These are phyloP conservation scores for Brachionus sp. DNA, from an alignment of 1,140 invertebrate genomes.

Conservation along the genomic window DNA sequence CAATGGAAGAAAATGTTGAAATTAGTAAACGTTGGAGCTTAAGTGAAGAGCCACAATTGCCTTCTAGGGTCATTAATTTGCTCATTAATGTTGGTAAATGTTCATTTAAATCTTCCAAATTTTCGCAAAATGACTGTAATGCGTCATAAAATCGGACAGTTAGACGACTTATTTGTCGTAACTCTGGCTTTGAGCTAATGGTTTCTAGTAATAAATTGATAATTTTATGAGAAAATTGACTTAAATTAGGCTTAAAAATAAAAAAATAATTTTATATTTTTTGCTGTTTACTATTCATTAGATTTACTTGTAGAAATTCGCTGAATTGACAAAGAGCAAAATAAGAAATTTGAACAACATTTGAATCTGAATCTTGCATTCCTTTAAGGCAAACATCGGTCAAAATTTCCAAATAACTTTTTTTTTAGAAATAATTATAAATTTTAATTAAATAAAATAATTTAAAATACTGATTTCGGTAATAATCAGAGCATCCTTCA, in stretches of 20 bases:
- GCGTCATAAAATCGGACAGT: conserved; percentile 42
- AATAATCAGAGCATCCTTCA: conserved; percentile 45
- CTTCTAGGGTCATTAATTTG: conserved; percentile 30
- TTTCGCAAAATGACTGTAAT: conserved; percentile 43
- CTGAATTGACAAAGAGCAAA: conserved; percentile 41
- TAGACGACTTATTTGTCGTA: conserved; percentile 16
- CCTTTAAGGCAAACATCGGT: conserved; percentile 33
- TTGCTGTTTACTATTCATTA: neutral
- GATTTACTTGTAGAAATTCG: conserved; percentile 33
- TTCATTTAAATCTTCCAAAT: conserved; percentile 38
- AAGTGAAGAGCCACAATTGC: neutral
- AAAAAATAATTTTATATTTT: neutral
- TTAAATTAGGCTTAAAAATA: conserved; percentile 17
- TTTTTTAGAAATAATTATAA: neutral
- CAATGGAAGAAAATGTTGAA: conserved; percentile 35
- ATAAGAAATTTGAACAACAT: conserved; percentile 37
- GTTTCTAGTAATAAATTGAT: conserved; percentile 5
- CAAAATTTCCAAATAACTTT: conserved; percentile 41
- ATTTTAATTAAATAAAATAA: neutral
- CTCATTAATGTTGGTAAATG: conserved; percentile 40
- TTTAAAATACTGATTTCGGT: conserved; percentile 3
- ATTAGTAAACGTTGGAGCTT: conserved; percentile 20
- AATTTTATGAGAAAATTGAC: conserved; percentile 11
- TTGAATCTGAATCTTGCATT: conserved; percentile 29
- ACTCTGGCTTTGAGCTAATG: neutral